Evolutionary conservation across 2,888 invertebrate species (phyloP), one percentile per base, ranked within the genome.

Genomic region (Meganola albula): DNA sequence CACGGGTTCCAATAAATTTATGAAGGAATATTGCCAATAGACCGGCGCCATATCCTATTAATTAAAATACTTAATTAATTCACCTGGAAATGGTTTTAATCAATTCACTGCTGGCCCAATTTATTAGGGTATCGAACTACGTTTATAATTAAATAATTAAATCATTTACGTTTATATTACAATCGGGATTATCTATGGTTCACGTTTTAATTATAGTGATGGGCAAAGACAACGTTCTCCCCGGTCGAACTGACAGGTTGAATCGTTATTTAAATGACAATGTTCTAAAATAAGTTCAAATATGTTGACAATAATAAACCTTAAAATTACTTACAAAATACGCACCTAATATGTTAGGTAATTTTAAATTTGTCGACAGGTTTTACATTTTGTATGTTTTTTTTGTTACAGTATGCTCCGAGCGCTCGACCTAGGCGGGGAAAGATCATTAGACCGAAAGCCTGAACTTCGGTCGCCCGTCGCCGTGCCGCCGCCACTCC

Each of bases 391-490:
- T n/a, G n/a, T n/a, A 16, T 3, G 8, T 37, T 42, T 31, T 37
- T 6, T 27, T 74, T 74, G 73, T 74, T 87, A 2, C 88, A 92
- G 93, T 76, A 90, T 93, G 67, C 87, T 94, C 62, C 91, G 93
- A 69, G 92, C 95, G 29, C 89, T 94, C 58, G 95, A 96, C 71
- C 89, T 79, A 25, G 72, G 74, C 35, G 71, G 70, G 34, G 36
- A 34, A 11, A 12, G 56, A 36, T 53, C 56, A 14, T 44, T 68
- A 32, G 78, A 74, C 64, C 86, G 76, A 31, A 87, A 85, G 47
- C 69, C 75, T 10, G 89, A 89, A 24, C 73, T 88, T 24, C 87
- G 89, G 47, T 80, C 85, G 10, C 85, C 83, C 18, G 61, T 64
- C 42, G 69, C 65, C 2, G n/a, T n/a, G n/a, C 69, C 71, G 27